Base-by-base conservation (phyloP, 2,797 vertebrate species). In the Cynodonichthys magdalenae region DNA sequence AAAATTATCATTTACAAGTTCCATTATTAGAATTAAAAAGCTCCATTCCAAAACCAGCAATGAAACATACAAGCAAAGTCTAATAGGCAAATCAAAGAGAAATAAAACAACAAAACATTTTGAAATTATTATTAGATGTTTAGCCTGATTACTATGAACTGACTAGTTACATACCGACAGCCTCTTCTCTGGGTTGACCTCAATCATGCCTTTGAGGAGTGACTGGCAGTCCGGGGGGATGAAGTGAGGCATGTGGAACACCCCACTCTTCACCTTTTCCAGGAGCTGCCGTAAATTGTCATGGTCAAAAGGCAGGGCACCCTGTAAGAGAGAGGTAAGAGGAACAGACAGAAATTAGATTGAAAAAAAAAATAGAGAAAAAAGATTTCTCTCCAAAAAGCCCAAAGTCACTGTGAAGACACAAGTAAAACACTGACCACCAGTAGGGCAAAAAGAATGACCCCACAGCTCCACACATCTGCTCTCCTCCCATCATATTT, bases 201-300 rank as follows among this genome's bases (percentile, higher is more conserved):
- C 95, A 11, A 97, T 97, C 96, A 97, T 96, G 69, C 95, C 95
- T 66, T 95, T 87, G 53, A 96, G 91, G 77, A 96, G 91, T 52
- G 94, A 94, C 90, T 96, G 95, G 88, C 95, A 96, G 90, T 96
- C 95, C 0, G 95, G 95, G 0, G 95, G 95, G 69, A 97, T 96
- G 89, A 97, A 97, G 90, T 96, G 96, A 4, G 96, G 96, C 95
- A 97, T 96, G 85, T 97, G 96, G 87, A 97, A 97, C 72, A 96
- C 94, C 0, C 96, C 96, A 0, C 95, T 94, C 81, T 97, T 97
- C 87, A 97, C 96, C 88, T 97, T 97, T 89, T 97, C 96, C 87
- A 97, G 89, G 72, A 97, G 94, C 90, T 97, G 96, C 11, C 96
- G 94, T 58, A 97, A 91, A 90, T 97, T 97, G 87, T 96, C 96